Base-by-base conservation (phyloP, 2,888 invertebrate genomes). In the Drosophila affinis region DNA sequence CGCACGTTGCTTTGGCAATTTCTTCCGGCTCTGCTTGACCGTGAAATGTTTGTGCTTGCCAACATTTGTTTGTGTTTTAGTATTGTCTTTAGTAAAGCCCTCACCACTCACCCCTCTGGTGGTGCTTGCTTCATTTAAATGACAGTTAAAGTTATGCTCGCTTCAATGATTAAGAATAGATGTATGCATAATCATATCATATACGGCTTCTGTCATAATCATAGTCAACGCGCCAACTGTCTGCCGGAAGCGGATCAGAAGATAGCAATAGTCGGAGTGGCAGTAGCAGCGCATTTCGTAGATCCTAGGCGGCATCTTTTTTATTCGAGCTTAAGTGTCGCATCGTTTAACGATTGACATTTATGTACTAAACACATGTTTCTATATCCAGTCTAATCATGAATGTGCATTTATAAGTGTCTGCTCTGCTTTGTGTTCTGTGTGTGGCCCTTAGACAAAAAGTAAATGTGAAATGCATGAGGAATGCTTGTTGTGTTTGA, bases 21-120 rank as follows among this genome's bases (percentile, higher is more conserved):
- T 85, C 85, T 85, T 86, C 85, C 85, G 85, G 81, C 85, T 82
- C 82, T 72, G 76, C 72, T 79, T 85, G 85, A 85, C 85, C 85
- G 87, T 85, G 85, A 85, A 85, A 87, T 70, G 39, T 39, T 39
- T 39, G 6, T 14, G 39, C 14, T 14, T 39, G 39, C 80, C 65
- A 58, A 49, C 53, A 51, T 21, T 49, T 61, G 54, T 72, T 56
- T 62, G 4, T 5, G 24, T 5, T 24, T 60, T 27, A 27, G 74
- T 14, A 39, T 39, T 39, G 14, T 39, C 39, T 39, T 39, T n/a
- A 39, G 39, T 39, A 7, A 39, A n/a, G 39, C 5, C 39, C 14
- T 6, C 14, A 39, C 14, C 39, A 6, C 39, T 14, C 39, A 14
- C 39, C 39, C 2, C 34, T 9, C 29, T 9, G 21, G 21, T 21